phyloP scores from a whole-genome alignment of 2,113 vertebrate genomes.

The Oncorhynchus nerka region DNA sequence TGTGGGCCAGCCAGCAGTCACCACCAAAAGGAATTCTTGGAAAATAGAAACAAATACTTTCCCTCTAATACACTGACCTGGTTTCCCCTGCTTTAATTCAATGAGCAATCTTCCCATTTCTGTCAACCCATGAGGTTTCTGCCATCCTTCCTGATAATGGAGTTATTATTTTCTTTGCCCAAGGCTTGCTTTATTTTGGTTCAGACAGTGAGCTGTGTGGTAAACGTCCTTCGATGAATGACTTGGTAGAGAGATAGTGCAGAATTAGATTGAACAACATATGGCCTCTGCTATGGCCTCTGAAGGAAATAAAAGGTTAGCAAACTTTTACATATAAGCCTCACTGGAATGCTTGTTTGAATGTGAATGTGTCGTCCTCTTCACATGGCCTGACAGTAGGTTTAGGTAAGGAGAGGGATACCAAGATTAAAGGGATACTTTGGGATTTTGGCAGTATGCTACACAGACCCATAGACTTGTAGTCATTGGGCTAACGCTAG shows the following conservation, averaged over 20 bases:
- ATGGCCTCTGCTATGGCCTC: too few relatives aligned
- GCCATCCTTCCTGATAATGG: neutral
- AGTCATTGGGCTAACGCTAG: too few relatives aligned
- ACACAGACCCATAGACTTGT: too few relatives aligned
- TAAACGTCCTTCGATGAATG: neutral
- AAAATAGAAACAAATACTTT: constrained; percentile 6
- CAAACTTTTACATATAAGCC: too few relatives aligned
- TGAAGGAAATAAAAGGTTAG: too few relatives aligned
- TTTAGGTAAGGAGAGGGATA: too few relatives aligned
- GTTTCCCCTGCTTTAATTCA: neutral
- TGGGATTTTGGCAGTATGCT: too few relatives aligned
- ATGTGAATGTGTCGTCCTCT: too few relatives aligned
- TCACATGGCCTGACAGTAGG: too few relatives aligned
- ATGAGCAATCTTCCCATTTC: neutral
- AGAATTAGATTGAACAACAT: neutral
- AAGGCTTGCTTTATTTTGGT: neutral
- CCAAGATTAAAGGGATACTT: too few relatives aligned
- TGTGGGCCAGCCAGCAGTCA: constrained; percentile 6
- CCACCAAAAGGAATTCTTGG: neutral
- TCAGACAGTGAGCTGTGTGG: neutral
- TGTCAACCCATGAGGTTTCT: neutral
- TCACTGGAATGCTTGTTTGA: too few relatives aligned
- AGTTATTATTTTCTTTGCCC: neutral
- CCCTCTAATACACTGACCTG: neutral
- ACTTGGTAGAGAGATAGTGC: neutral